A percentile compares a stretch with the other conserved stretches of the same genome.
Evolutionary conservation across 1,140 invertebrate genomes (phyloP).

Genomic region (Acromyrmex echinatior): DNA sequence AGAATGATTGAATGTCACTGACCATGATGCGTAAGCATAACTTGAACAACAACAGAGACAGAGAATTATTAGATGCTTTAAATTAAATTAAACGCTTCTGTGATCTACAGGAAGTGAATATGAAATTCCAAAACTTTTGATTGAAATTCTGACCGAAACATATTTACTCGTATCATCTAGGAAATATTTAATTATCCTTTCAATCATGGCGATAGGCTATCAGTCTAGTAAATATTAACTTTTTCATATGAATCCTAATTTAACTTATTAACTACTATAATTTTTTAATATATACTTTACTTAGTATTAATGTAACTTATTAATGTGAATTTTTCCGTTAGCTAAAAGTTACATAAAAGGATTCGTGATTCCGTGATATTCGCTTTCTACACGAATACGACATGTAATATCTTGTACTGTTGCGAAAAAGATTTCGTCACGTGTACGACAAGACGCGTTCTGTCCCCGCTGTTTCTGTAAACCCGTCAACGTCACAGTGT

Average conservation of each 20-base stretch:
- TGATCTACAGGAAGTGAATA: not conserved
- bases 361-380: not conserved
- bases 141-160: not conserved
- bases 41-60: slow-evolving; percentile 11
- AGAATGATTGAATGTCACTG: slow-evolving; percentile 17
- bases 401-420: slow-evolving; percentile 31
- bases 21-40: slow-evolving; percentile 42
- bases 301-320: not conserved
- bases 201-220: not conserved
- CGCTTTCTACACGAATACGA: slow-evolving; percentile 1
- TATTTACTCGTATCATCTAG: not conserved
- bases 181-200: not conserved
- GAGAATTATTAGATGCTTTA: not conserved
- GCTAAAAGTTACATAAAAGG: no score
- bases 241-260: not conserved
- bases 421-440: slow-evolving; percentile 60
- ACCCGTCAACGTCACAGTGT: slow-evolving; percentile 73
- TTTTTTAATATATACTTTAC: not conserved
- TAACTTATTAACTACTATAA: not conserved
- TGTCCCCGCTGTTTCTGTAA: slow-evolving; percentile 36
- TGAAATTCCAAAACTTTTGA: not conserved
- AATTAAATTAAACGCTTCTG: not conserved
- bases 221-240: not conserved
- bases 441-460: slow-evolving; percentile 52
- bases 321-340: not conserved